Evolutionary conservation across 2,888 invertebrate species (phyloP).

Genomic region (Cataglyphis livida): DNA sequence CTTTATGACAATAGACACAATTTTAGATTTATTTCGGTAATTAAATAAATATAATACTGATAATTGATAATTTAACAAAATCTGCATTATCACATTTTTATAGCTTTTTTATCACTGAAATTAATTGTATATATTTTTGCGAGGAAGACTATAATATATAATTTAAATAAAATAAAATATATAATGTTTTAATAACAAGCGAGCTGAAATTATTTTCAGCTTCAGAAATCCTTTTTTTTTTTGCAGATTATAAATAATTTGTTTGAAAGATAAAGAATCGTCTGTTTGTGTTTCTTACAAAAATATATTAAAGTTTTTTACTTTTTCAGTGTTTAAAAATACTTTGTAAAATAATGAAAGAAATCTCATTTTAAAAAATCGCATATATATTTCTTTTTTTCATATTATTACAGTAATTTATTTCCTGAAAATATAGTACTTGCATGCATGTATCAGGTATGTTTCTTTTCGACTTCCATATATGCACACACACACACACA

Average conservation of each 20-base stretch:
- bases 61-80: neutral
- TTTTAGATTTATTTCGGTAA: slow-evolving; percentile 95
- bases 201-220: neutral
- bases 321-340: neutral
- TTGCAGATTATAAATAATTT: neutral
- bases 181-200: neutral
- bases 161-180: neutral
- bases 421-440: slow-evolving; percentile 96
- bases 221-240: too few relatives aligned
- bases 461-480: neutral
- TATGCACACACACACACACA: neutral
- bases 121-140: neutral
- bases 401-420: slow-evolving; percentile 88
- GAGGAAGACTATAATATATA: neutral
- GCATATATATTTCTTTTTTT: neutral
- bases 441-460: slow-evolving; percentile 89
- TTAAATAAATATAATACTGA: neutral
- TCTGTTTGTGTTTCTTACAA: neutral
- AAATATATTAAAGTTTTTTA: neutral
- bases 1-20: slow-evolving; percentile 94
- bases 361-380: neutral
- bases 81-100: neutral
- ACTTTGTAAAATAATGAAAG: neutral
- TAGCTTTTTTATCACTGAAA: neutral
- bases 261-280: neutral